Percentiles rank a stretch among this genome's conserved stretches.
These are phyloP conservation scores for Jaculus jaculus DNA, from an alignment of 2,113 vertebrate genomes.

Conservation along the genomic window DNA sequence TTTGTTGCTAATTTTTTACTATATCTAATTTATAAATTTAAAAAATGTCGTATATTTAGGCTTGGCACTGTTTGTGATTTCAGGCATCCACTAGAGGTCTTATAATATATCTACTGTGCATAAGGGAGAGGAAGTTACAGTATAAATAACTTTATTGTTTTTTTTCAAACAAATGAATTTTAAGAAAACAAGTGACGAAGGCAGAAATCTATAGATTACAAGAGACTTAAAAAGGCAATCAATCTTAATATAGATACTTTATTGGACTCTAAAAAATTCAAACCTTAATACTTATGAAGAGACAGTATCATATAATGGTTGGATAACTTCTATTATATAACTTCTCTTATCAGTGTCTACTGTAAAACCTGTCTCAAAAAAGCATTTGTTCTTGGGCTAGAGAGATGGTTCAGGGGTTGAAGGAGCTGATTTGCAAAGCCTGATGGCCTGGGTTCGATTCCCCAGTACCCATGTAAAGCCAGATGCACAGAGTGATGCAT, in stretches of 20 bases:
- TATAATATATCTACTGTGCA: background rate
- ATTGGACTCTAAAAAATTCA: no score
- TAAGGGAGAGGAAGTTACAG: background rate
- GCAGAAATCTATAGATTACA: background rate
- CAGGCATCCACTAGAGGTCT: background rate
- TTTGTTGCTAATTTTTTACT: background rate
- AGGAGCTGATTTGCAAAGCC: no score
- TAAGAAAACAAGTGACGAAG: background rate
- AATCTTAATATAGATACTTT: background rate
- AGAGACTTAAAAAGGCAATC: background rate
- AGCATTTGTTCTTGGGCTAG: no score
- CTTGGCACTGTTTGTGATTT: background rate
- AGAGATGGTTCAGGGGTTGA: no score
- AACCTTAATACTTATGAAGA: background rate
- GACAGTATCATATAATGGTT: no score
- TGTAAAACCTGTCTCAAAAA: no score
- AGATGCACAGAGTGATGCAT: no score
- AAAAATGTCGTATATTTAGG: background rate
- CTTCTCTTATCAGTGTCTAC: no score
- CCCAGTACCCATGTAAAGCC: no score
- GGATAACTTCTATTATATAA: no score
- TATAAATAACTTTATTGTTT: background rate
- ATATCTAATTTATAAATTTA: background rate
- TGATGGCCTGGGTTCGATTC: no score
- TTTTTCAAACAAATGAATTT: background rate